These are phyloP conservation scores for Esox lucius DNA, from an alignment of 2,797 vertebrate species.

Conservation along the genomic window DNA sequence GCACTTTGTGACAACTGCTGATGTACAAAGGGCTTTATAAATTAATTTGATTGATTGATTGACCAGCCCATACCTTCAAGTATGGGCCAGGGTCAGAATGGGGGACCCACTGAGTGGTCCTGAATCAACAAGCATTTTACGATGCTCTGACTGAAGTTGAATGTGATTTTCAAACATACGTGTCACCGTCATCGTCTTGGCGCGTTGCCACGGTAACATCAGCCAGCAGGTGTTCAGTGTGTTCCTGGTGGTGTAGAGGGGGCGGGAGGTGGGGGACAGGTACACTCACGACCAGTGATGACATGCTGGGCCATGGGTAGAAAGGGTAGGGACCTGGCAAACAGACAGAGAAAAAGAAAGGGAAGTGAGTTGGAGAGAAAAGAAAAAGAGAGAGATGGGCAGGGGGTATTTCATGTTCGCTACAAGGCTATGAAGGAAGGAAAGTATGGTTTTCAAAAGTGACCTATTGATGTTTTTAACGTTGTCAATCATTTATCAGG, in stretches of 20 bases:
- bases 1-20: no score
- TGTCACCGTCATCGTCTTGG: slow-evolving; percentile 75
- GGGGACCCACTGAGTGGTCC: background rate
- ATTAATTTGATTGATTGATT: no score
- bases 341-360: background rate
- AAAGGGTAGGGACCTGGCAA: slow-evolving; percentile 35
- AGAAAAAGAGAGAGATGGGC: background rate
- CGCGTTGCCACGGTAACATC: slow-evolving; percentile 56
- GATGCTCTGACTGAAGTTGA: background rate
- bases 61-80: background rate
- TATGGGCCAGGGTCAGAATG: background rate
- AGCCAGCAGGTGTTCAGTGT: slow-evolving; percentile 32
- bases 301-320: slow-evolving; percentile 21
- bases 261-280: slow-evolving; percentile 9
- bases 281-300: background rate
- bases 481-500: slow-evolving; percentile 1
- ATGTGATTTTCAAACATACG: slow-evolving; percentile 55
- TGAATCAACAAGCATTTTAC: background rate
- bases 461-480: slow-evolving; percentile 41
- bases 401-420: slow-evolving; percentile 6
- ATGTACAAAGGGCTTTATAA: no score
- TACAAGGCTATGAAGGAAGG: background rate
- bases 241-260: slow-evolving; percentile 20
- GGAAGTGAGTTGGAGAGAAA: background rate
- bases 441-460: slow-evolving; percentile 14